Percentiles rank a stretch among this genome's conserved stretches.
Conservation (phyloP, 2,797 vertebrate species). For the Xenops minutus region DNA sequence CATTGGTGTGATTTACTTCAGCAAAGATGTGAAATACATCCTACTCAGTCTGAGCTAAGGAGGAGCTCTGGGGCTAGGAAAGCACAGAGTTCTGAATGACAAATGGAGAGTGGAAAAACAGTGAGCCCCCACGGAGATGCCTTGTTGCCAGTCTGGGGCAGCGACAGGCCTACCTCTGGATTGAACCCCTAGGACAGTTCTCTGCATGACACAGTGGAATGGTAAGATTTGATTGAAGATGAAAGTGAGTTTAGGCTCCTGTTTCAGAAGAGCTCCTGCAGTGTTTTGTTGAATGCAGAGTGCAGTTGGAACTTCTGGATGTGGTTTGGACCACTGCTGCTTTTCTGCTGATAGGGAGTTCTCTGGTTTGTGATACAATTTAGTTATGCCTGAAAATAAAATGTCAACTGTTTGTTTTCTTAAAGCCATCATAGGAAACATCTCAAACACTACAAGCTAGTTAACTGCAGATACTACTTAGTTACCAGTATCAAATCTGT, state of each 20-base stretch:
- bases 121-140: neutral
- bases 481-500: neutral
- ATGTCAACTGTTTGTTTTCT: neutral
- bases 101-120: neutral
- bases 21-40: slow-evolving; percentile 10
- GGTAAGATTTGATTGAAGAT: neutral
- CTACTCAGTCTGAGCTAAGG: neutral
- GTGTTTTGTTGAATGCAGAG: neutral
- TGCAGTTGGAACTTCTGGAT: neutral
- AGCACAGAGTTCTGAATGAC: neutral
- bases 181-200: neutral
- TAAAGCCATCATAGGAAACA: neutral
- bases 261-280: neutral
- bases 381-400: neutral
- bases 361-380: neutral
- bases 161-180: neutral
- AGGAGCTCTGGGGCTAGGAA: neutral
- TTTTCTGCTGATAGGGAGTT: neutral
- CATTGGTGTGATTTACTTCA: slow-evolving; percentile 38
- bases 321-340: neutral
- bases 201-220: neutral
- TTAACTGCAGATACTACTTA: neutral
- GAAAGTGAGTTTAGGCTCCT: neutral
- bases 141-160: neutral
- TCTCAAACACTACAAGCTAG: neutral